phyloP scores from a whole-genome alignment of 2,888 invertebrate genomes.

The Stenchaetothrips biformis region DNA sequence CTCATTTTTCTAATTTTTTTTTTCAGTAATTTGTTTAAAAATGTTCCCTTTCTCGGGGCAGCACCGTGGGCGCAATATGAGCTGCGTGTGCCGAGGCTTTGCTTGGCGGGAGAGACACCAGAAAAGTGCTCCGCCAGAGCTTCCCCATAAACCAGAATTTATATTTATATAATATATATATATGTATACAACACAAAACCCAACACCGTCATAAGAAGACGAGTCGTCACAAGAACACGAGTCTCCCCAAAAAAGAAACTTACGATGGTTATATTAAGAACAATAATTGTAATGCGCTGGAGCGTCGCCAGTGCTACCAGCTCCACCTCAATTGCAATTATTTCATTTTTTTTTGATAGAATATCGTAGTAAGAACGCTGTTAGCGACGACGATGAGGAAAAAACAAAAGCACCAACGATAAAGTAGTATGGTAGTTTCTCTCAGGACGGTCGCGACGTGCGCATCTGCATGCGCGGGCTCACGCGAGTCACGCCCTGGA shows the following conservation, averaged over 20 bases:
- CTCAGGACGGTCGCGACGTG: slow-evolving; percentile 1
- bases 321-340: too few relatives aligned
- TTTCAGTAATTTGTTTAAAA: slow-evolving; percentile 4
- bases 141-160: slow-evolving; percentile 7
- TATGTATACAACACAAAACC: not conserved
- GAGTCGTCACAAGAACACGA: too few relatives aligned
- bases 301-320: not conserved
- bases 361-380: not conserved
- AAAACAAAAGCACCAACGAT: slow-evolving; percentile 8
- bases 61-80: slow-evolving; percentile 13
- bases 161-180: slow-evolving; percentile 7
- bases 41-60: slow-evolving; percentile 22
- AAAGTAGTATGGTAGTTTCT: not conserved
- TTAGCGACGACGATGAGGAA: slow-evolving; percentile 6
- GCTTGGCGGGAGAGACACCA: not conserved
- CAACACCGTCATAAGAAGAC: not conserved
- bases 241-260: not conserved
- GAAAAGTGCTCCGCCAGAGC: not conserved
- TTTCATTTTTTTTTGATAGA: too few relatives aligned
- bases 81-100: slow-evolving; percentile 22
- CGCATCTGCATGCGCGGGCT: not conserved
- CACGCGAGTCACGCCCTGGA: not conserved
- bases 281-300: not conserved
- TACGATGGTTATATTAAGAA: not conserved
- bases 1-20: too few relatives aligned